Conservation (phyloP, 2,888 invertebrate genomes). For the Macaria notata region DNA sequence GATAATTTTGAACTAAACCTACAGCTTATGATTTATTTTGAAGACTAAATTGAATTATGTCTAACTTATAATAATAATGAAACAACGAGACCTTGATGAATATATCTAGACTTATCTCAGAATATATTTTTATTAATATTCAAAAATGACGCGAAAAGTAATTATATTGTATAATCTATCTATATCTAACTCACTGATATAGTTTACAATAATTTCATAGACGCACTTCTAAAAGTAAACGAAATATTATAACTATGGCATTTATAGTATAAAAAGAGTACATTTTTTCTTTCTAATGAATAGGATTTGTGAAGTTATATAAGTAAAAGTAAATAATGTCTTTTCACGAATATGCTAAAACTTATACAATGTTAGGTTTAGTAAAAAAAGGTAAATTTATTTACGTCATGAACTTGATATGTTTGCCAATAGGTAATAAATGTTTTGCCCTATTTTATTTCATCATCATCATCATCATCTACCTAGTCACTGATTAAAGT, state of each 20-base stretch:
- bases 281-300: no score
- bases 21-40: background rate
- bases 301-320: no score
- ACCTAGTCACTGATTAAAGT: no score
- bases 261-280: no score
- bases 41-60: slow-evolving; percentile 9
- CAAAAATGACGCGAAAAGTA: background rate
- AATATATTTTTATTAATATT: background rate
- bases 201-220: background rate
- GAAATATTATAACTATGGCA: no score
- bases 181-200: background rate
- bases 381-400: background rate
- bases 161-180: no score
- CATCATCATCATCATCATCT: no score
- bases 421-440: background rate
- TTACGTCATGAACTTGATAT: slow-evolving; percentile 2
- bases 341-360: no score
- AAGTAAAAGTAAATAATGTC: no score
- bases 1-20: background rate
- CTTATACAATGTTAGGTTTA: no score
- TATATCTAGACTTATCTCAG: slow-evolving; percentile 8
- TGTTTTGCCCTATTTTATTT: background rate
- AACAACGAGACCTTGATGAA: slow-evolving; percentile 19
- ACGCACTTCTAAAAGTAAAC: no score
- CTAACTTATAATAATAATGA: slow-evolving; percentile 12